Conservation (phyloP, 2,113 vertebrate genomes). For the Alectura lathami region DNA sequence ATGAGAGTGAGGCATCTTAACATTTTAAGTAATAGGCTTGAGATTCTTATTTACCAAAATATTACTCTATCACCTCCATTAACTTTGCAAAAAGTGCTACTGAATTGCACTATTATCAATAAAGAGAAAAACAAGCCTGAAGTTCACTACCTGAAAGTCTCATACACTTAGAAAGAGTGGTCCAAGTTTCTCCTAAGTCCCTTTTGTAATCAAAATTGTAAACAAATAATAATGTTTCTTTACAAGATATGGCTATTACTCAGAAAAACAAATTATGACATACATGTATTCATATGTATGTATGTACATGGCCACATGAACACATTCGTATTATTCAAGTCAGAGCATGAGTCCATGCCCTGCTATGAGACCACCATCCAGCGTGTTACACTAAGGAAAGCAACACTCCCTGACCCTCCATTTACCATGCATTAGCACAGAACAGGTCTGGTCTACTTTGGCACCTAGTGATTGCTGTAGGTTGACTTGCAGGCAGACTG, state of each 20-base stretch:
- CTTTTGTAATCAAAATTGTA: not conserved
- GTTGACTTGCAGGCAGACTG: not conserved
- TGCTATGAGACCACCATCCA: not conserved
- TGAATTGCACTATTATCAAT: not conserved
- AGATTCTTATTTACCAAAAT: not conserved
- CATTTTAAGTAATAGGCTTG: not conserved
- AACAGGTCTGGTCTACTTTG: not conserved
- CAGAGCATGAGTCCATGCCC: not conserved
- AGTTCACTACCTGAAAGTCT: not conserved
- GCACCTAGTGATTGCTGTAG: not conserved
- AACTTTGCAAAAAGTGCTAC: not conserved
- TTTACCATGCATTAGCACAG: accelerated
- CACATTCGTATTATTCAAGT: not conserved
- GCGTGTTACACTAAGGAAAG: not conserved
- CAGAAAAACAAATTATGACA: not conserved
- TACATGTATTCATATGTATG: not conserved
- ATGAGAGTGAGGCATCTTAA: not conserved
- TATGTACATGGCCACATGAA: not conserved
- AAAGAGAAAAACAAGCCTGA: not conserved
- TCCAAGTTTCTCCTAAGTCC: not conserved
- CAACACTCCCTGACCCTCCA: not conserved
- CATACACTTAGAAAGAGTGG: not conserved
- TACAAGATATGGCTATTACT: not conserved
- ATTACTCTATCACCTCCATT: not conserved
- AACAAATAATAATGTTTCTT: not conserved